Conservation (phyloP, 2,113 vertebrate genomes). For the Percina caprodes region DNA sequence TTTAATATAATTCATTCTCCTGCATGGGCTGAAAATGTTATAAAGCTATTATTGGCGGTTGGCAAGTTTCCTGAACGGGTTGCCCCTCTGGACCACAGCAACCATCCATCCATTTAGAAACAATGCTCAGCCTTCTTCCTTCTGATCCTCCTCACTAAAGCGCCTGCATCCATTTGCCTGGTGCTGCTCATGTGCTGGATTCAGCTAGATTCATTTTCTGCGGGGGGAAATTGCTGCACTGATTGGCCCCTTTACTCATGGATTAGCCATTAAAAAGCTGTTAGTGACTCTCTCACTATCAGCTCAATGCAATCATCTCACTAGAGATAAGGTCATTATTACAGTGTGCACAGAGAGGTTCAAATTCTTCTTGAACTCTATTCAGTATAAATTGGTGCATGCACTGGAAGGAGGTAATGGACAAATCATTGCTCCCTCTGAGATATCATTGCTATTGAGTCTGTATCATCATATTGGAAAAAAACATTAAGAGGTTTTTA, state of each 20-base stretch:
- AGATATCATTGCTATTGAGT: constrained; percentile 64
- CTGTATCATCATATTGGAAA: constrained; percentile 55
- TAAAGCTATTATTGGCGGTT: constrained; percentile 71
- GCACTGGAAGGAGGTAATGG: constrained; percentile 71
- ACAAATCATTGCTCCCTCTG: constrained; percentile 73
- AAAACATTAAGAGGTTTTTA: constrained; percentile 66
- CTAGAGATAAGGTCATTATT: constrained; percentile 80
- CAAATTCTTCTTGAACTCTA: constrained; percentile 76
- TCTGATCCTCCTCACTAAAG: constrained; percentile 54
- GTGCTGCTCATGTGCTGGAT: constrained; percentile 60
- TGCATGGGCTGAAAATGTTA: constrained; percentile 66
- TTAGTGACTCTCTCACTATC: constrained; percentile 77
- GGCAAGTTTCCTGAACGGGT: constrained; percentile 67
- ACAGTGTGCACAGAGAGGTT: constrained; percentile 73
- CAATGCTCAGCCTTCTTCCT: constrained; percentile 59
- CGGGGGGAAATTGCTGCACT: constrained; percentile 72
- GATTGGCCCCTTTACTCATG: constrained; percentile 82
- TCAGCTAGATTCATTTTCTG: constrained; percentile 78
- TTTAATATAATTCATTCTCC: constrained; percentile 55
- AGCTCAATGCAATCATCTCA: constrained; percentile 75
- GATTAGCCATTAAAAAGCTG: constrained; percentile 86
- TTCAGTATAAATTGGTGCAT: constrained; percentile 69
- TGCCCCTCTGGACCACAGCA: constrained; percentile 67
- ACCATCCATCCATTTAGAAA: constrained; percentile 72
- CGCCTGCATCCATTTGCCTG: constrained; percentile 68